phyloP scores from a whole-genome alignment of 2,888 invertebrate species.

The Agrotis clavis region DNA sequence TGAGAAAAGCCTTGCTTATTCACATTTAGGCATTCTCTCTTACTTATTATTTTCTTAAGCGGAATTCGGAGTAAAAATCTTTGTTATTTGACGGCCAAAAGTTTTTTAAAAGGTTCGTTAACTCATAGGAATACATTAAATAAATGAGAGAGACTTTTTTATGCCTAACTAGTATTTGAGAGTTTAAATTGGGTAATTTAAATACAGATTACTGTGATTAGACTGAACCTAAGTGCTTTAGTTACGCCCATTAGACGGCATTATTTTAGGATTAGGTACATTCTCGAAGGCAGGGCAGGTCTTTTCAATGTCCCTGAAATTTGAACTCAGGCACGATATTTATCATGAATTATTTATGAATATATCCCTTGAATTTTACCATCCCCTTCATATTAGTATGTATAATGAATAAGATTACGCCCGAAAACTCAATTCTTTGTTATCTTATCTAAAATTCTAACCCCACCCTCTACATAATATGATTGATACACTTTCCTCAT shows the following conservation, averaged over 20 bases:
- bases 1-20: slow-evolving; percentile 78
- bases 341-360: slow-evolving; percentile 42
- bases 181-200: slow-evolving; percentile 53
- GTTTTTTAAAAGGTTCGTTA: slow-evolving; percentile 38
- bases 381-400: slow-evolving; percentile 7
- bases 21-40: slow-evolving; percentile 74
- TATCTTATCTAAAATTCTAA: slow-evolving; percentile 19
- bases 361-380: slow-evolving; percentile 25
- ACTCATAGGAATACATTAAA: slow-evolving; percentile 50
- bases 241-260: slow-evolving; percentile 40
- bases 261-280: slow-evolving; percentile 31
- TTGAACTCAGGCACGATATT: slow-evolving; percentile 3
- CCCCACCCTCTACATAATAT: slow-evolving; percentile 6
- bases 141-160: slow-evolving; percentile 45
- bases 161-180: slow-evolving; percentile 41
- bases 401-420: slow-evolving; percentile 28
- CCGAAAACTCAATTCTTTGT: slow-evolving; percentile 34
- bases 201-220: slow-evolving; percentile 53
- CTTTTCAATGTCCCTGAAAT: slow-evolving; percentile 21
- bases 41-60: slow-evolving; percentile 71
- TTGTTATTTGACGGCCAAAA: slow-evolving; percentile 47
- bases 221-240: slow-evolving; percentile 41
- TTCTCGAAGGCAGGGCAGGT: slow-evolving; percentile 8
- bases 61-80: slow-evolving; percentile 65
- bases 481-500: slow-evolving; percentile 44